Percentiles rank a stretch among this genome's conserved stretches.
These are phyloP conservation scores for Bufotes viridis DNA, from an alignment of 2,797 vertebrate genomes.

Conservation along the genomic window DNA sequence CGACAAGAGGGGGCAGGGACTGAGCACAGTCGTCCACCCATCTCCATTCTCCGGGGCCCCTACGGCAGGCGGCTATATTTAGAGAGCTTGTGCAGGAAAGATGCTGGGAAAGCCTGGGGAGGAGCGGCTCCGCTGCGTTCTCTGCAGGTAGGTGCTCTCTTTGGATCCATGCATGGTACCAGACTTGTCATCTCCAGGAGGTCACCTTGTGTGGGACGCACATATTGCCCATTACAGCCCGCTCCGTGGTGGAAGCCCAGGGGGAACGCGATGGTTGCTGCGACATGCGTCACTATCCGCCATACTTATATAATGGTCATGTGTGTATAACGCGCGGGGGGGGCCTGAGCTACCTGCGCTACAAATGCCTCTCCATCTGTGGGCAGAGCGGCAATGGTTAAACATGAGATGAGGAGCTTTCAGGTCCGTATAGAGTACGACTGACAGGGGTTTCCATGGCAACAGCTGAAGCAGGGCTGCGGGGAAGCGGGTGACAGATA, in stretches of 20 bases:
- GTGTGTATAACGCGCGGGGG: not conserved
- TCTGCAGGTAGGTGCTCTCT: not conserved
- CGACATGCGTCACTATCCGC: not conserved
- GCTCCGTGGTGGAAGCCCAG: too few species aligned
- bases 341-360: not conserved
- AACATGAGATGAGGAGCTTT: not conserved
- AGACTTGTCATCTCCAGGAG: not conserved
- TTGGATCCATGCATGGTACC: not conserved
- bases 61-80: not conserved
- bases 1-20: not conserved
- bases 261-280: not conserved
- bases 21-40: not conserved
- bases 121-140: not conserved
- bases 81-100: not conserved
- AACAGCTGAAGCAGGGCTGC: conserved; percentile 36
- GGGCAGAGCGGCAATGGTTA: not conserved
- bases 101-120: not conserved
- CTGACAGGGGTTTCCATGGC: conserved; percentile 46
- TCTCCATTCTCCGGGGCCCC: not conserved
- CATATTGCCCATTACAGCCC: too few species aligned
- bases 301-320: not conserved
- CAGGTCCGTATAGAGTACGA: not conserved
- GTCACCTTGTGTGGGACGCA: not conserved
- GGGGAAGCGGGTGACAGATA: not conserved
- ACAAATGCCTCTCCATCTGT: not conserved